Base-by-base conservation (phyloP, 2,888 invertebrate genomes). In the Dromius quadrimaculatus region DNA sequence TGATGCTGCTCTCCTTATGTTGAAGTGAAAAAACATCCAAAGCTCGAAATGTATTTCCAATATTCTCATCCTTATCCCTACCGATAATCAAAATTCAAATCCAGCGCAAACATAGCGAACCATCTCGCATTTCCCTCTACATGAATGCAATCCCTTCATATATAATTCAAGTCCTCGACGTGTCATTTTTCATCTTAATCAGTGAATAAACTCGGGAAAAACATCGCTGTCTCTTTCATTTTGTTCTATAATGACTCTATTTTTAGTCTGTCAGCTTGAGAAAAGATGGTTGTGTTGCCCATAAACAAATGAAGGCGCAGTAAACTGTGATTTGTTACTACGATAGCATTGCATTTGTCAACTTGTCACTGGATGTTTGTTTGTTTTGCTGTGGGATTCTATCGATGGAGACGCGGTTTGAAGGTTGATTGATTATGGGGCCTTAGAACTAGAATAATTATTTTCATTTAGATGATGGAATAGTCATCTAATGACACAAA, bases 151-250 rank as follows among this genome's bases (percentile, higher is more conserved):
- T 47, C 50, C 50, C 50, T 17, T 54, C 50, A 54, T 54, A 54
- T 28, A 54, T 28, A 28, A 54, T 54, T 54, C 50, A 23, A 23
- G 28, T 54, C 28, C 15, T 13, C 11, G 36, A 36, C 15, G 28
- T 15, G 50, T 54, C 50, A 54, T 54, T 28, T 54, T 54, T 54
- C 50, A 54, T 54, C 50, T 54, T 54, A 54, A 54, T 54, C 50
- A 54, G 50, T 23, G 28, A 47, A 23, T 23, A 47, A 47, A 47
- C 50, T 11, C 28, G 15, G 50, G 28, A 54, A 47, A 54, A 54
- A 54, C 50, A 54, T 13, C 41, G 13, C 11, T 41, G 41, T 41
- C 50, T 47, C 47, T n/a, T n/a, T n/a, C 28, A 9, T 47, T 19
- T 8, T 22, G 22, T 11, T 22, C 13, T 9, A n/a, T 47, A 54